These are phyloP conservation scores for Pterois miles DNA, from an alignment of 2,797 vertebrate genomes.

Conservation along the genomic window DNA sequence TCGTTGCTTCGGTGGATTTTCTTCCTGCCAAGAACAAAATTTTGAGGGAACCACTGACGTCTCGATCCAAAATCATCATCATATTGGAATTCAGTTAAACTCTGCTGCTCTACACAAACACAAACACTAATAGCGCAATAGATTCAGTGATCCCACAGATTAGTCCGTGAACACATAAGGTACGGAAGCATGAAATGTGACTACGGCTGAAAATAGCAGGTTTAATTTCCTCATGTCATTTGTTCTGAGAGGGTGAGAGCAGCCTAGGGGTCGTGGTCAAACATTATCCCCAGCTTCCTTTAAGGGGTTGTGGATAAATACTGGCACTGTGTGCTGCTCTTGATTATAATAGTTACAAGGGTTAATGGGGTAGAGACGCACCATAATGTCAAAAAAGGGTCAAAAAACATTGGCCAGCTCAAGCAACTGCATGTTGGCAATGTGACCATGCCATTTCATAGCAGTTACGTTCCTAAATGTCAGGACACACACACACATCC, in stretches of 20 bases:
- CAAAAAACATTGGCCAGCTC: constrained; percentile 21
- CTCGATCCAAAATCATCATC: constrained; percentile 22
- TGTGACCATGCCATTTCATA: constrained; percentile 35
- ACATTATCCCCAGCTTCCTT: constrained; percentile 64
- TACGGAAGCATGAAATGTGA: constrained; percentile 59
- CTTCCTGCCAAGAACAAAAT: constrained; percentile 25
- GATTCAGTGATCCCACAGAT: constrained; percentile 25
- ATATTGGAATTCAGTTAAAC: constrained; percentile 22
- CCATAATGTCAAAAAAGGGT: not conserved
- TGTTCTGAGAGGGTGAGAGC: constrained; percentile 63
- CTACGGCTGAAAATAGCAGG: constrained; percentile 65
- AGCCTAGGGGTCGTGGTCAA: constrained; percentile 56
- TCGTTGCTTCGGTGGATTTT: constrained; percentile 18
- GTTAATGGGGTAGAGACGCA: constrained; percentile 40
- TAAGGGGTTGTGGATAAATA: constrained; percentile 44
- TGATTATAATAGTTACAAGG: constrained; percentile 50
- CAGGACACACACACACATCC: constrained; percentile 24
- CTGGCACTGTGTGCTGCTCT: constrained; percentile 48
- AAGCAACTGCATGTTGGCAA: constrained; percentile 3
- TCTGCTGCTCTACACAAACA: constrained; percentile 17
- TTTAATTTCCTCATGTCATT: constrained; percentile 78
- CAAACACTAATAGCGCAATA: not conserved
- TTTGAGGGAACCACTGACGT: constrained; percentile 1
- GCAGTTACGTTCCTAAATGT: constrained; percentile 60
- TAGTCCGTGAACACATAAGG: constrained; percentile 34